phyloP scores from a whole-genome alignment of 1,140 invertebrate genomes.

The Kradibia gibbosae region DNA sequence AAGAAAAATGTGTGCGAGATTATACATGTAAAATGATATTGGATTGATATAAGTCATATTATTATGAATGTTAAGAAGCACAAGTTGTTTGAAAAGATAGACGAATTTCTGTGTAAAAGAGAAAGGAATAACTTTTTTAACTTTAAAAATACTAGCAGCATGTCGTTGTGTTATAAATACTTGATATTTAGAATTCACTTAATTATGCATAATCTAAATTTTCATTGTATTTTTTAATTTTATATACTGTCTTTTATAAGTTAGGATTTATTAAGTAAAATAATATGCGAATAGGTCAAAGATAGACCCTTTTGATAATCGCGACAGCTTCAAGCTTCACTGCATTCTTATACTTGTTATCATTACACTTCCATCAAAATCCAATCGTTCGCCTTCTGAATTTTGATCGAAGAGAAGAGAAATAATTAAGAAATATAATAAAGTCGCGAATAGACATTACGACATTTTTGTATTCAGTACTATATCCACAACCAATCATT shows the following conservation, averaged over 20 bases:
- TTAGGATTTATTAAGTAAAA: conserved; percentile 37
- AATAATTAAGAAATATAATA: conserved; percentile 38
- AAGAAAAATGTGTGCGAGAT: conserved; percentile 10
- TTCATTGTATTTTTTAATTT: conserved; percentile 22
- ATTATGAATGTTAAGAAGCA: conserved; percentile 25
- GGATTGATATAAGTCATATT: conserved; percentile 1
- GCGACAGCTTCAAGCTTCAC: conserved; percentile 57
- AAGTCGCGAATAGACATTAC: conserved; percentile 41
- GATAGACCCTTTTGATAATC: conserved; percentile 64
- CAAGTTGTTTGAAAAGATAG: conserved; percentile 12
- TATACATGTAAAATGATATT: conserved; percentile 27
- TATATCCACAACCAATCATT: conserved; percentile 13
- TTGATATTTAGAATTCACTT: conserved; percentile 46
- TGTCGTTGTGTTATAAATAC: conserved; percentile 49
- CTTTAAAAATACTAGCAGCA: conserved; percentile 17
- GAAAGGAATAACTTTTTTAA: conserved; percentile 3
- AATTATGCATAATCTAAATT: conserved; percentile 28
- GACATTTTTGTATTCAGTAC: conserved; percentile 14
- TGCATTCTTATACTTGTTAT: conserved; percentile 53
- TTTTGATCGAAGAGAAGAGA: conserved; percentile 42
- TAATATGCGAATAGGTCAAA: conserved; percentile 36
- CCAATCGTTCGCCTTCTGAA: conserved; percentile 29
- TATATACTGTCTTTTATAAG: conserved; percentile 5
- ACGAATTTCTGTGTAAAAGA: conserved; percentile 14
- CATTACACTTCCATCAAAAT: conserved; percentile 44